phyloP scores from a whole-genome alignment of 2,113 vertebrate species.

The Alouatta palliata region DNA sequence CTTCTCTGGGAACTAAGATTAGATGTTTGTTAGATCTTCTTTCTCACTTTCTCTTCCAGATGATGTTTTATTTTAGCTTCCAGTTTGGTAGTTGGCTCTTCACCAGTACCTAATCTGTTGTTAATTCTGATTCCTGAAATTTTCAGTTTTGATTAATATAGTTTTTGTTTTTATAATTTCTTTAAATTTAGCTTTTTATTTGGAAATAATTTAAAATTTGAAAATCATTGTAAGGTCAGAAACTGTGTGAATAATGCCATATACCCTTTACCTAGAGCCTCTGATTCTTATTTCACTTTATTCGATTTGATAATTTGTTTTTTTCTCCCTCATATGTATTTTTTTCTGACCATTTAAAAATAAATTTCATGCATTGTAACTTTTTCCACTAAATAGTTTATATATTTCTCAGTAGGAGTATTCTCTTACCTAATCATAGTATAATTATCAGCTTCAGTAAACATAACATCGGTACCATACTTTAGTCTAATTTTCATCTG shows the following conservation, averaged over 20 bases:
- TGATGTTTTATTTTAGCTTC: background rate
- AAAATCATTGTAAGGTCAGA: background rate
- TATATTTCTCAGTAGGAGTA: slow-evolving; percentile 1
- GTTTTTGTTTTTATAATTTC: background rate
- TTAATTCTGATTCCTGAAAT: background rate
- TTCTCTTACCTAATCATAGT: background rate
- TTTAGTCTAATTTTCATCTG: no score
- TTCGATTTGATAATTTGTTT: background rate
- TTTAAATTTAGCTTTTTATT: background rate
- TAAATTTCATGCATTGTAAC: background rate
- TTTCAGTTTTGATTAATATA: slow-evolving; percentile 10
- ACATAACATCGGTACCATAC: no score
- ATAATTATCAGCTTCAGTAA: background rate
- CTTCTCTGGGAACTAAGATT: background rate
- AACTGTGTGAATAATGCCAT: background rate
- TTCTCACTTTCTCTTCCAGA: background rate
- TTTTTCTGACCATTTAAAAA: background rate
- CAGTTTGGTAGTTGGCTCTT: background rate
- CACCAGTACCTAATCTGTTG: background rate
- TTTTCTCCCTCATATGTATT: background rate
- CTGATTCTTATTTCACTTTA: background rate
- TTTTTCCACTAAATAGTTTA: background rate
- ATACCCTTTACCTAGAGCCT: background rate
- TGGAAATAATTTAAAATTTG: background rate
- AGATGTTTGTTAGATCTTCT: background rate